Evolutionary conservation across 2,888 invertebrate genomes (phyloP).

Genomic region (Acronicta alni): DNA sequence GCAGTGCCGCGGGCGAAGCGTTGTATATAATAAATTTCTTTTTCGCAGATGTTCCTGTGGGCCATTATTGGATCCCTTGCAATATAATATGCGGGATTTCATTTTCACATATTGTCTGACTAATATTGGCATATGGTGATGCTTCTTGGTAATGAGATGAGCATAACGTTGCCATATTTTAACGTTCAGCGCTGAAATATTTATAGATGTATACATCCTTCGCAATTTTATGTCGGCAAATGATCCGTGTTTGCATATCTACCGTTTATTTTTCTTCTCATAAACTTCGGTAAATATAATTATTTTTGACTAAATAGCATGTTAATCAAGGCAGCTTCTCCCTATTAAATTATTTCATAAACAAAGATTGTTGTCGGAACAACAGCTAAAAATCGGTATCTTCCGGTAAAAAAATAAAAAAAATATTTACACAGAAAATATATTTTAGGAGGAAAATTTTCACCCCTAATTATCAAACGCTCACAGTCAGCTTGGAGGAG

Average conservation of each 20-base stretch:
- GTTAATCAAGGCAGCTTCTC: conserved; percentile 30
- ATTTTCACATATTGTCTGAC: conserved; percentile 77
- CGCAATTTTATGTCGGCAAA: not conserved
- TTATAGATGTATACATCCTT: conserved; percentile 5
- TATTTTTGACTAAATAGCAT: conserved; percentile 27
- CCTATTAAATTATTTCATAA: conserved; percentile 24
- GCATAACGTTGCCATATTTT: conserved; percentile 19
- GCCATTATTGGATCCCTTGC: conserved; percentile 82
- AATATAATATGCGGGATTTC: conserved; percentile 81
- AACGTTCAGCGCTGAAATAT: conserved; percentile 12
- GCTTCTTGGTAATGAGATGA: conserved; percentile 51
- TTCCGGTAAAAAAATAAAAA: conserved; percentile 7
- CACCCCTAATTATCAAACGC: conserved; percentile 31
- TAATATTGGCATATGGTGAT: conserved; percentile 61
- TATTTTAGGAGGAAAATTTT: conserved; percentile 26
- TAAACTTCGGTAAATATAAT: conserved; percentile 24
- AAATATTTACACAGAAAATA: conserved; percentile 8
- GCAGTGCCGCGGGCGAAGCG: conserved; percentile 34
- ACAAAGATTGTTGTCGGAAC: conserved; percentile 26
- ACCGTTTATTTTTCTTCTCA: conserved; percentile 14
- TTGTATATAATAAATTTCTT: conserved; percentile 76
- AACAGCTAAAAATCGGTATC: conserved; percentile 15
- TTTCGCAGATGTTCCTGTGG: conserved; percentile 77
- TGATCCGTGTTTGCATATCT: not conserved
- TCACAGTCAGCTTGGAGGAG: conserved; percentile 22